These are phyloP conservation scores for Rotaria magnacalcarata DNA, from an alignment of 2,888 invertebrate genomes.

Conservation along the genomic window DNA sequence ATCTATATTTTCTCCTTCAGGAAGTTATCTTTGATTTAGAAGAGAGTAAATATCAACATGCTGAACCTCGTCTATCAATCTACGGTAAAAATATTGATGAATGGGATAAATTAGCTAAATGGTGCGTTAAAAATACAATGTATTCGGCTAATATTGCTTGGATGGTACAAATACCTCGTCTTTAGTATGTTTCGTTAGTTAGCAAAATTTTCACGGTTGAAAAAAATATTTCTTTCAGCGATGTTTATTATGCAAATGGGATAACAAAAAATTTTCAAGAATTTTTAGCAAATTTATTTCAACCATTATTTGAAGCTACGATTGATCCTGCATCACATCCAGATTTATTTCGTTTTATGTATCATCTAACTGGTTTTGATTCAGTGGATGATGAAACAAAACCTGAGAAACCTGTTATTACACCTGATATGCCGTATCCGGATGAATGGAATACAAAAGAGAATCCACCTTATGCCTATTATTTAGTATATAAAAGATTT, in stretches of 20 bases:
- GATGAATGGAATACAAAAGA: constrained; percentile 79
- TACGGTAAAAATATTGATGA: constrained; percentile 87
- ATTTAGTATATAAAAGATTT: constrained; percentile 63
- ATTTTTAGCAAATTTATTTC: constrained; percentile 86
- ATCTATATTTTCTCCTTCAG: constrained; percentile 57
- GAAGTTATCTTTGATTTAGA: constrained; percentile 91
- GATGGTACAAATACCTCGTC: constrained; percentile 92
- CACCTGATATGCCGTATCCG: constrained; percentile 68
- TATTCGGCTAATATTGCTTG: constrained; percentile 92
- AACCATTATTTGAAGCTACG: constrained; percentile 90
- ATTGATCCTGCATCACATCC: constrained; percentile 84
- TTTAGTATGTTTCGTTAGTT: constrained; percentile 71
- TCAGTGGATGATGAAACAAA: constrained; percentile 99
- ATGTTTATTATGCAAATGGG: constrained; percentile 91
- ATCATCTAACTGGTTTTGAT: constrained; percentile 86
- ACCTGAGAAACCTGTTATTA: constrained; percentile 86
- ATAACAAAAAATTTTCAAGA: constrained; percentile 90
- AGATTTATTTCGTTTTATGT: constrained; percentile 78
- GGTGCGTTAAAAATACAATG: constrained; percentile 87
- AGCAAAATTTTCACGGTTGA: too few species aligned
- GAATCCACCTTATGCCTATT: constrained; percentile 96
- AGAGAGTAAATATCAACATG: constrained; percentile 97
- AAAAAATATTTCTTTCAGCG: constrained; percentile 64
- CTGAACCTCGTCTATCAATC: constrained; percentile 87
- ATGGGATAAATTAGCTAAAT: constrained; percentile 92